Evolutionary conservation across 92 coral and sea anemone genomes (phyloP).

Genomic region (Pocillopora meandrina): DNA sequence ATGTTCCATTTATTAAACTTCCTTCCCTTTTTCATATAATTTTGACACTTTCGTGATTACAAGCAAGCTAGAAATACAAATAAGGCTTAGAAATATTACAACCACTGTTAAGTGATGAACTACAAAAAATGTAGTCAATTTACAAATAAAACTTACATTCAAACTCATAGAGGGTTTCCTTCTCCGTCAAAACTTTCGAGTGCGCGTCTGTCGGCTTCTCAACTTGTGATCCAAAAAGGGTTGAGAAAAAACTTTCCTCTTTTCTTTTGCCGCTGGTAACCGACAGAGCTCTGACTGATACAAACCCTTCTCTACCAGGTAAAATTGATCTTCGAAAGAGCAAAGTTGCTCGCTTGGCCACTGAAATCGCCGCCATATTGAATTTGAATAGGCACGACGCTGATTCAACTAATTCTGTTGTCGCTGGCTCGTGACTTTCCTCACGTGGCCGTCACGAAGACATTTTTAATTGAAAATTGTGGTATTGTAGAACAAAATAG

Average conservation of each 20-base stretch:
- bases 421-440: neutral
- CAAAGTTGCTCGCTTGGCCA: slow-evolving; percentile 17
- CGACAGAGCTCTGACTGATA: slow-evolving; percentile 11
- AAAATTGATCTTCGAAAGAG: slow-evolving; percentile 10
- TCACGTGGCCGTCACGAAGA: no score
- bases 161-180: slow-evolving; percentile 83
- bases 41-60: no score
- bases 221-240: slow-evolving; percentile 16
- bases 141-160: slow-evolving; percentile 75
- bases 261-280: neutral
- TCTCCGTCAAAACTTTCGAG: slow-evolving; percentile 79
- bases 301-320: slow-evolving; percentile 18
- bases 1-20: no score
- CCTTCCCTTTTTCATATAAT: no score
- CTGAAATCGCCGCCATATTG: slow-evolving; percentile 25
- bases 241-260: slow-evolving; percentile 19
- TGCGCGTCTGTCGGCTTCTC: slow-evolving; percentile 91
- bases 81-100: no score
- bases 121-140: no score
- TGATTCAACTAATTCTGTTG: neutral
- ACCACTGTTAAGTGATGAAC: no score
- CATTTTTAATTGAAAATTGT: no score
- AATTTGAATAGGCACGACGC: neutral
- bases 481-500: no score
- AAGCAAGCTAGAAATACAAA: no score